Evolutionary conservation across 1,140 invertebrate genomes (phyloP), one percentile per base, ranked within the genome.

Genomic region (Leguminivora glycinivorella): DNA sequence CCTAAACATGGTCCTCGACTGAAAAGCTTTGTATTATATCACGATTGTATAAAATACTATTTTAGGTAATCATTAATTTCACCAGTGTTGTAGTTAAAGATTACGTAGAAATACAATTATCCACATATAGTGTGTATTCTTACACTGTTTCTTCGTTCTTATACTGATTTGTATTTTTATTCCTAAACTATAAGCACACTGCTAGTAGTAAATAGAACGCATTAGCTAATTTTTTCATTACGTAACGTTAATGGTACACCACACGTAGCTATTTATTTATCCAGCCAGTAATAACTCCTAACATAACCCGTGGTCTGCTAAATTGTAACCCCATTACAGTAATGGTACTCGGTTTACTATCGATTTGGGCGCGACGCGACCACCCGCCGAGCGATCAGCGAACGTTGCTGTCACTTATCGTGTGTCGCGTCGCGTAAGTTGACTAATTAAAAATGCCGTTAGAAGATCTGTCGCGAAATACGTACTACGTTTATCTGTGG

Each of bases 231-330:
- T 29, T 63, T 43, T 29, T 9, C 58, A 31, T 63, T 63, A 25
- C 58, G 58, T n/a, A 63, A 63, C 25, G 58, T 5, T 29, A 63
- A 63, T 29, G 58, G 26, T 56, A 56, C 56, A 56, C 14, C 14
- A 60, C 56, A 29, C 56, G 24, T 60, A 52, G 5, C 34, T 52
- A 29, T 60, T 60, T 60, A 29, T 63, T 63, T 63, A 6, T 1
- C 19, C n/a, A n/a, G 58, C 58, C 29, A 63, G 14, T 63, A 29
- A 63, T 63, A 63, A 17, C 58, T 58, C 56, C 4, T 26, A 26
- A 63, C 58, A 60, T 60, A n/a, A n/a, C n/a, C n/a, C n/a, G 58
- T 63, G 58, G 26, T 63, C 58, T 29, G n/a, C 58, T 29, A 9
- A 63, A 29, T 17, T 63, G 24, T 63, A 29, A 58, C n/a, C 58